Evolutionary conservation across 2,797 vertebrate species (phyloP).

Genomic region (Poliocrania exsul): DNA sequence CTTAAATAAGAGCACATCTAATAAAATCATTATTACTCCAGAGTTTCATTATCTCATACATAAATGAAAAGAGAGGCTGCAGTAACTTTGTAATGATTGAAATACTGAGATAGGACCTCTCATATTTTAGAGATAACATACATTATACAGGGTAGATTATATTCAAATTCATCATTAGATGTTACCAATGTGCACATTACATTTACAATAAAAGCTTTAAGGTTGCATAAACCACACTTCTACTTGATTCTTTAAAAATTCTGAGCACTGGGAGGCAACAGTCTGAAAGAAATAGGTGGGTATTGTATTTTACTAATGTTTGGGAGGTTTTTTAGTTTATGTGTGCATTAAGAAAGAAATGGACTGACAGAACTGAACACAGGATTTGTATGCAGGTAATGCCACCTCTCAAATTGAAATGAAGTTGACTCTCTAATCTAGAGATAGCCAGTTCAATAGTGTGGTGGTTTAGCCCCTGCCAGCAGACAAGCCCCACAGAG

Average conservation of each 20-base stretch:
- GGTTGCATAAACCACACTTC: background rate
- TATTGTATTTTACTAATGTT: background rate
- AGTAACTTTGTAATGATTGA: conserved; percentile 23
- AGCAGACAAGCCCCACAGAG: background rate
- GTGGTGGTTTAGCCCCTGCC: rapidly evolving
- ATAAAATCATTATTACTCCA: conserved; percentile 8
- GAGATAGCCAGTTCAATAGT: background rate
- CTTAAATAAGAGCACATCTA: background rate
- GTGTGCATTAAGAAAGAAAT: background rate
- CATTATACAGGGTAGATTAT: conserved; percentile 21
- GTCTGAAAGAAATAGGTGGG: background rate
- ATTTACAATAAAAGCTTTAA: background rate
- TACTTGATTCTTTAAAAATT: background rate
- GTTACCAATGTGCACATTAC: background rate
- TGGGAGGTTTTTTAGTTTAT: background rate
- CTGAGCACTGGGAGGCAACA: background rate
- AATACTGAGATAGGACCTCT: conserved; percentile 25
- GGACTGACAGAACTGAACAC: background rate
- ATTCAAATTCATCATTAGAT: conserved; percentile 27
- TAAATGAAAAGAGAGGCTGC: conserved; percentile 6
- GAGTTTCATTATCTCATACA: background rate
- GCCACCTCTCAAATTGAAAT: background rate
- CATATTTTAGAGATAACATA: conserved; percentile 11
- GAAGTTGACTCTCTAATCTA: background rate
- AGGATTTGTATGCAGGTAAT: background rate